Evolutionary conservation across 1,140 invertebrate species (phyloP).

Genomic region (Scaptomyza hsui): DNA sequence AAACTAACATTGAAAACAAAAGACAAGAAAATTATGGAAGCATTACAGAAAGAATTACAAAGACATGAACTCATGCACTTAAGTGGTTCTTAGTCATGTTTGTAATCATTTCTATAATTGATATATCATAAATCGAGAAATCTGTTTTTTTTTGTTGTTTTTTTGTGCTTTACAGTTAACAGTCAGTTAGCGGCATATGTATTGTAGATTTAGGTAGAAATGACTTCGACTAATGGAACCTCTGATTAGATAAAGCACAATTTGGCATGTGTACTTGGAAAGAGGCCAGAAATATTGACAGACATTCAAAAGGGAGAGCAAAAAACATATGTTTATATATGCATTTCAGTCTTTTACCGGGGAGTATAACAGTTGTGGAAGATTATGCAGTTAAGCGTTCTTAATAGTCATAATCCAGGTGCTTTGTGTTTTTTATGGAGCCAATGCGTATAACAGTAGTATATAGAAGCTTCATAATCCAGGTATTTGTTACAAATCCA

Average conservation of each 20-base stretch:
- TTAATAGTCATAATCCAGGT: neutral
- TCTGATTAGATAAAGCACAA: conserved; percentile 39
- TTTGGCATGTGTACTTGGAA: conserved; percentile 4
- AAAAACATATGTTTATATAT: conserved; percentile 7
- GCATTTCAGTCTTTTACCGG: conserved; percentile 1
- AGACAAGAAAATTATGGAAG: conserved; percentile 24
- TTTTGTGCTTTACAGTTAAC: neutral
- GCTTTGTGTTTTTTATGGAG: neutral
- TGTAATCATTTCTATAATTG: conserved; percentile 52
- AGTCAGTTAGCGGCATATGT: neutral
- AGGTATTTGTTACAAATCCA: neutral
- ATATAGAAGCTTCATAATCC: neutral
- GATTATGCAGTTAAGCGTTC: too few relatives aligned
- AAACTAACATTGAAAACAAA: neutral
- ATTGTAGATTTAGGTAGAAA: conserved; percentile 6
- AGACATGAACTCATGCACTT: conserved; percentile 39
- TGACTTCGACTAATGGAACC: conserved; percentile 28
- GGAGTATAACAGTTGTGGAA: neutral
- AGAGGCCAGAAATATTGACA: neutral
- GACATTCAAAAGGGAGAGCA: neutral
- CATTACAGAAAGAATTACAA: conserved; percentile 33
- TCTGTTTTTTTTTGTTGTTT: neutral
- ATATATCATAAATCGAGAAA: conserved; percentile 26
- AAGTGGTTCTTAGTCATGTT: conserved; percentile 10
- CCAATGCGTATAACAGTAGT: neutral